Evolutionary conservation across 1,140 invertebrate species (phyloP), one percentile per base, ranked within the genome.

Genomic region (Pomacea maculata): DNA sequence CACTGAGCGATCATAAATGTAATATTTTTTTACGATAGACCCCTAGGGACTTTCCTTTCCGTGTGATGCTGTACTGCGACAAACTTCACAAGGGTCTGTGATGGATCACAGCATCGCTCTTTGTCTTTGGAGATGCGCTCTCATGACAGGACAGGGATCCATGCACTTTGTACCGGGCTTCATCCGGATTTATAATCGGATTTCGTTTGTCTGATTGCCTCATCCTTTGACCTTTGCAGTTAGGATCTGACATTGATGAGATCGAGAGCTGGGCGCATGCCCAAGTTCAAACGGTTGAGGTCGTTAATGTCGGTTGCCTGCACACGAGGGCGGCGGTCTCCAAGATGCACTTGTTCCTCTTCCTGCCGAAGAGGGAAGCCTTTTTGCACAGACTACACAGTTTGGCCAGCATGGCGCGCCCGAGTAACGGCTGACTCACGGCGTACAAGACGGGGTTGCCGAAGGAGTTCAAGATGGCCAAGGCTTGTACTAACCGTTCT

Each of bases 361-460:
- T 29, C 19, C 15, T 15, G 34, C 54, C 14, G 9, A 54, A 21
- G 8, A 52, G 34, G 29, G 21, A 0, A 57, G n/a, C 52, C 29
- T 14, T 54, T 19, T 25, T 34, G 11, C 64, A 34, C 52, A 78
- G n/a, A 17, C 64, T 5, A 8, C 12, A 70, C 65, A 78, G 8
- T n/a, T 71, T 70, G 52, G 54, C 65, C 54, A 78, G 45, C 77
- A 78, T 78, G 67, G 77, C 77, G 11, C 61, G 34, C 21, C 77
- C 77, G 64, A 78, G 65, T 65, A 78, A 6, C 10, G 77, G 77
- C 77, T 78, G 77, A 19, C 14, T 78, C 1, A 78, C 65, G 21
- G 77, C 77, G 77, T 78, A 78, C 67, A 78, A 65, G 4, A 78
- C 21, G 54, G 77, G 77, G 77, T 78, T 78, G 5, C 77, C 77